Evolutionary conservation across 2,888 invertebrate genomes (phyloP).

Genomic region (Drosophila anomelani): DNA sequence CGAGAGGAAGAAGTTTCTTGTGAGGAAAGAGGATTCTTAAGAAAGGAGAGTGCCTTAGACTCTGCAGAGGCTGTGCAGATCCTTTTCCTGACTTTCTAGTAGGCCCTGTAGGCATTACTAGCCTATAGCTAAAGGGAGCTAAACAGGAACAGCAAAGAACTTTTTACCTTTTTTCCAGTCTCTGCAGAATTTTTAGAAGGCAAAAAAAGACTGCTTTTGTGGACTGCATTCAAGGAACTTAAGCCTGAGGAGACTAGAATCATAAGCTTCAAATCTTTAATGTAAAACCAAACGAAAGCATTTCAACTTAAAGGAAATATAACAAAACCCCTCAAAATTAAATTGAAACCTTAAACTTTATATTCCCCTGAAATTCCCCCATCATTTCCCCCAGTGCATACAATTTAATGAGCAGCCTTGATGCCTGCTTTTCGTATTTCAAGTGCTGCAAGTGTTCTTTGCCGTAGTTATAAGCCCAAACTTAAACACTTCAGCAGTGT

Average conservation of each 20-base stretch:
- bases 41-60: too few species aligned
- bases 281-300: background rate
- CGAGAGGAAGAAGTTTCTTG: background rate
- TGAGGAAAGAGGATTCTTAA: background rate
- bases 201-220: too few species aligned
- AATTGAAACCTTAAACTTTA: too few species aligned
- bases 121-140: background rate
- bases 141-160: background rate
- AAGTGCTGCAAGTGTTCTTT: slow-evolving; percentile 59
- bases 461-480: slow-evolving; percentile 57
- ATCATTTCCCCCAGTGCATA: background rate
- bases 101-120: too few species aligned
- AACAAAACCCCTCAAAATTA: background rate
- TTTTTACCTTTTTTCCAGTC: background rate
- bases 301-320: rapidly evolving
- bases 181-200: background rate
- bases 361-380: too few species aligned
- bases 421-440: slow-evolving; percentile 51
- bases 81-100: too few species aligned
- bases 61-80: too few species aligned
- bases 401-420: slow-evolving; percentile 65
- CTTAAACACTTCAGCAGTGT: slow-evolving; percentile 22
- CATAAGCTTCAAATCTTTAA: background rate
- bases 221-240: too few species aligned
- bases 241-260: too few species aligned